phyloP scores from a whole-genome alignment of 2,888 invertebrate genomes.

The Camptogramma bilineatum region DNA sequence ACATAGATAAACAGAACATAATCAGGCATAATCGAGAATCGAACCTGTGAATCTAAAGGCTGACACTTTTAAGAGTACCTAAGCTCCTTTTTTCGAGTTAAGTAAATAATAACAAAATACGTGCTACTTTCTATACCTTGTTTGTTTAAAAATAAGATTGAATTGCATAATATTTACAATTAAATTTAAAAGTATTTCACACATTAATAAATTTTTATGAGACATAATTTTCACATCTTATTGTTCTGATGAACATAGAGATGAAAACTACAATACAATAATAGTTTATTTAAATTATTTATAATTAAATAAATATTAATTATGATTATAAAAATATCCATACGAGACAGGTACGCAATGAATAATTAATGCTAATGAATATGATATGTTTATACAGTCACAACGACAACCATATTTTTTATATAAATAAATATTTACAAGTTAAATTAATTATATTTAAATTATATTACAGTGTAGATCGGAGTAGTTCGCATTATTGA shows the following conservation, averaged over 20 bases:
- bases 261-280: not conserved
- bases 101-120: no score
- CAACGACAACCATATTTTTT: constrained; percentile 29
- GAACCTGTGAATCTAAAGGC: not conserved
- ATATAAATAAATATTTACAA: constrained; percentile 21
- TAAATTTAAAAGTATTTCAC: not conserved
- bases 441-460: constrained; percentile 11
- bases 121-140: no score
- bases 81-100: no score
- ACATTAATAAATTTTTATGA: not conserved
- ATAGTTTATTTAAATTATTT: not conserved
- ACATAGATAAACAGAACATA: no score
- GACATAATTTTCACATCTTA: not conserved
- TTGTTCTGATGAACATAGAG: not conserved
- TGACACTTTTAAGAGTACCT: no score
- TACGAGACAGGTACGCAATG: constrained; percentile 51
- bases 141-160: no score
- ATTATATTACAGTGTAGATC: constrained; percentile 18
- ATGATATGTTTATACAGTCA: constrained; percentile 53
- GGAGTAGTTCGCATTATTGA: constrained; percentile 20
- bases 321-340: constrained; percentile 39
- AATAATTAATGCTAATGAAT: constrained; percentile 37
- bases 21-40: no score
- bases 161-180: no score
- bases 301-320: constrained; percentile 7